Evolutionary conservation across 2,113 vertebrate genomes (phyloP).

Genomic region (Isurus oxyrinchus): DNA sequence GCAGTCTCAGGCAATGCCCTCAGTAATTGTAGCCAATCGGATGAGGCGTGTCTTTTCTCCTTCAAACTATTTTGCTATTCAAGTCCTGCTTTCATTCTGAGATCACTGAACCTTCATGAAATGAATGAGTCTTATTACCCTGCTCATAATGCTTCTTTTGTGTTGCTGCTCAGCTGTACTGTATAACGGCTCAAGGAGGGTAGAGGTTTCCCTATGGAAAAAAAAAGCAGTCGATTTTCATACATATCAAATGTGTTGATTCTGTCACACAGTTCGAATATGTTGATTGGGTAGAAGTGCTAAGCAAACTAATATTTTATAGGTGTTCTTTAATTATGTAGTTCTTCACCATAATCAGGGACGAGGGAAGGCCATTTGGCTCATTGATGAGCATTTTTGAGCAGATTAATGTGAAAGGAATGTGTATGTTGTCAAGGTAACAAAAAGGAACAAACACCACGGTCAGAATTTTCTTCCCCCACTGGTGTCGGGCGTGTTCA

Average conservation of each 20-base stretch:
- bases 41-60: neutral
- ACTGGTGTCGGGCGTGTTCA: no score
- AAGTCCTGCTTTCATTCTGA: conserved; percentile 2
- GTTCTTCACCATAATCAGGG: neutral
- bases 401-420: neutral
- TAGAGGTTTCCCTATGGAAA: neutral
- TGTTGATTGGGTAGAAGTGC: neutral
- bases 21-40: neutral
- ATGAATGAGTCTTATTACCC: neutral
- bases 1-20: neutral
- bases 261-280: neutral
- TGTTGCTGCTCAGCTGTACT: neutral
- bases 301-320: neutral
- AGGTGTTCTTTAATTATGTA: neutral
- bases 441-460: neutral
- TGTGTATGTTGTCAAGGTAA: neutral
- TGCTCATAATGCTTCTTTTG: conserved; percentile 12
- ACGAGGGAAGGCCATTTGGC: neutral
- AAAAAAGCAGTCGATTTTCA: neutral
- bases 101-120: conserved; percentile 12
- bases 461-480: no score
- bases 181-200: neutral
- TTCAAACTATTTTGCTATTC: conserved; percentile 4
- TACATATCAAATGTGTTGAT: neutral
- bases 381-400: neutral